phyloP scores from a whole-genome alignment of 1,140 invertebrate species.

The Proales similis region DNA sequence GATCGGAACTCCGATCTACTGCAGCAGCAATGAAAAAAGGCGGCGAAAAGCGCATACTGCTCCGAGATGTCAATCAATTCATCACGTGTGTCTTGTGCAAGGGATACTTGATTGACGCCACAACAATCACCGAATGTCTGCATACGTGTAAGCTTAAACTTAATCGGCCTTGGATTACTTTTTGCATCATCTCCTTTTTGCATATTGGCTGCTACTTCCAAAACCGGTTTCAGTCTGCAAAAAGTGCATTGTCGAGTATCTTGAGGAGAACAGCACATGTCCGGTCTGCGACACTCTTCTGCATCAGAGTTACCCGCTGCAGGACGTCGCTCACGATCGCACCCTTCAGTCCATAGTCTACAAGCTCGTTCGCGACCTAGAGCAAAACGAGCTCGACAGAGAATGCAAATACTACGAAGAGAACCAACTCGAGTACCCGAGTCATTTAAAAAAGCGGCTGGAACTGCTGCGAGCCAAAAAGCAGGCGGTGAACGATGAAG shows the following conservation, averaged over 20 bases:
- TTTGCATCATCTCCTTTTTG: neutral
- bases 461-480: conserved; percentile 1
- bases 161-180: neutral
- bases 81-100: conserved; percentile 53
- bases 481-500: neutral
- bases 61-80: conserved; percentile 28
- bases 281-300: conserved; percentile 54
- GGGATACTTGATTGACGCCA: conserved; percentile 55
- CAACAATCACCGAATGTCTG: conserved; percentile 56
- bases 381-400: conserved; percentile 21
- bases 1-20: neutral
- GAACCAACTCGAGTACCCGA: conserved; percentile 3
- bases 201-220: conserved; percentile 39
- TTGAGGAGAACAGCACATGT: conserved; percentile 45
- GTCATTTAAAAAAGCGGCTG: conserved; percentile 1
- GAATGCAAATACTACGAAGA: conserved; percentile 31
- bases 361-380: conserved; percentile 60
- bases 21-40: conserved; percentile 20
- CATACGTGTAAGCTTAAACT: conserved; percentile 56
- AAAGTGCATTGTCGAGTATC: conserved; percentile 53
- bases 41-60: conserved; percentile 22
- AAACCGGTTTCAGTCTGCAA: conserved; percentile 53
- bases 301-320: conserved; percentile 55
- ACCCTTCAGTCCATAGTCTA: conserved; percentile 98
- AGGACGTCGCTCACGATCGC: conserved; percentile 75